Base-by-base conservation (phyloP, 2,797 vertebrate genomes). In the Muraenolepis orangiensis region DNA sequence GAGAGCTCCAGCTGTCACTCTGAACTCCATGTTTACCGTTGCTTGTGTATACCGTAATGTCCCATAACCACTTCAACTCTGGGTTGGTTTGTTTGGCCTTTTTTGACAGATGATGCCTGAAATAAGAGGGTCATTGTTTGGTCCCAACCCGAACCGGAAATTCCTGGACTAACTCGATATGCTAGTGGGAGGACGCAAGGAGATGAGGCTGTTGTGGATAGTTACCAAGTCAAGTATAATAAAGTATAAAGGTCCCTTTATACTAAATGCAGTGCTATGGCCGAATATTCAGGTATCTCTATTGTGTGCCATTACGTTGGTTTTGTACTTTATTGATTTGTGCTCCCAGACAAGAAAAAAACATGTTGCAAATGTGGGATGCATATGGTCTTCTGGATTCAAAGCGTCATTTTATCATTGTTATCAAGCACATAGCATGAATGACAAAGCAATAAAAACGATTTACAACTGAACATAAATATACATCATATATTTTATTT, bases 81-180 rank as follows among this genome's bases (percentile, higher is more conserved):
- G 20, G 51, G 1, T 64, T 6, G 23, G 23, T 64, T 64, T 6
- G 23, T 10, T 64, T 67, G 66, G 13, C 66, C 14, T 67, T 67
- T 66, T 67, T 4, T 30, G 6, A 83, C 86, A 99, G 98, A 97
- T 98, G 96, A 98, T 98, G 95, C 98, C 97, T 82, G 96, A 98
- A 85, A 95, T 99, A 81, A 92, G 96, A 88, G 93, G 93, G 82
- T 90, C 90, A 74, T 90, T 98, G 81, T 99, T 98, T 74, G 96
- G 96, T 72, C 92, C 92, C 79, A 99, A 99, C 87, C 94, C 91
- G 82, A 98, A 98, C 85, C 95, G 97, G 84, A 98, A 92, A 87
- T 98, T 98, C 89, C 81, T 92, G 92, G 97, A 99, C 92, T 98
- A 93, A 94, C 51, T 42, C 75, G 72, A 72, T 73, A 26, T 46